Evolutionary conservation across 2,797 vertebrate genomes (phyloP).

Genomic region (Molothrus aeneus): DNA sequence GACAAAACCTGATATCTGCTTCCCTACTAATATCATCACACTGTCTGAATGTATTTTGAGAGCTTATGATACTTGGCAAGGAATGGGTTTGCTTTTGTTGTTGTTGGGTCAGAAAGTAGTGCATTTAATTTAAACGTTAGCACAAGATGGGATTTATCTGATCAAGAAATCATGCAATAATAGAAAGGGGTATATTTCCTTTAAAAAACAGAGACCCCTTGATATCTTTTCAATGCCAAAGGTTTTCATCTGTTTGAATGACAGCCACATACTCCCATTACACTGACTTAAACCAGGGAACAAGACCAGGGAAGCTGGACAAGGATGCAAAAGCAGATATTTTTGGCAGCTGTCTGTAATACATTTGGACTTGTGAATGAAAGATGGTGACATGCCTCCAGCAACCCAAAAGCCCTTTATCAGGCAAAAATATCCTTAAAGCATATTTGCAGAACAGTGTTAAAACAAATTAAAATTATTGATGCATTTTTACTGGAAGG

Average conservation of each 20-base stretch:
- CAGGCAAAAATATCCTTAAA: background rate
- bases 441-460: background rate
- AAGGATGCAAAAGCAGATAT: background rate
- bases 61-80: constrained; percentile 56
- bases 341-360: constrained; percentile 23
- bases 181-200: constrained; percentile 68
- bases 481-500: background rate
- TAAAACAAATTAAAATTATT: background rate
- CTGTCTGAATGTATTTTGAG: constrained; percentile 75
- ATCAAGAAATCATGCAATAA: constrained; percentile 64
- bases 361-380: constrained; percentile 45
- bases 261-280: constrained; percentile 16
- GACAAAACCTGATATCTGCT: constrained; percentile 67
- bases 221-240: constrained; percentile 58
- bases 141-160: constrained; percentile 73
- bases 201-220: constrained; percentile 42
- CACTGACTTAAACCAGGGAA: constrained; percentile 34
- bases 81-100: constrained; percentile 72
- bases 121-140: constrained; percentile 73
- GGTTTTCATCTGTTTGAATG: constrained; percentile 65
- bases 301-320: background rate
- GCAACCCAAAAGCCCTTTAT: background rate
- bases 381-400: background rate
- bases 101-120: constrained; percentile 70
- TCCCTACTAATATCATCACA: constrained; percentile 75